Percentiles rank a stretch among this genome's conserved stretches.
Evolutionary conservation across 2,888 invertebrate species (phyloP).

Genomic region (Steinernema carpocapsae): DNA sequence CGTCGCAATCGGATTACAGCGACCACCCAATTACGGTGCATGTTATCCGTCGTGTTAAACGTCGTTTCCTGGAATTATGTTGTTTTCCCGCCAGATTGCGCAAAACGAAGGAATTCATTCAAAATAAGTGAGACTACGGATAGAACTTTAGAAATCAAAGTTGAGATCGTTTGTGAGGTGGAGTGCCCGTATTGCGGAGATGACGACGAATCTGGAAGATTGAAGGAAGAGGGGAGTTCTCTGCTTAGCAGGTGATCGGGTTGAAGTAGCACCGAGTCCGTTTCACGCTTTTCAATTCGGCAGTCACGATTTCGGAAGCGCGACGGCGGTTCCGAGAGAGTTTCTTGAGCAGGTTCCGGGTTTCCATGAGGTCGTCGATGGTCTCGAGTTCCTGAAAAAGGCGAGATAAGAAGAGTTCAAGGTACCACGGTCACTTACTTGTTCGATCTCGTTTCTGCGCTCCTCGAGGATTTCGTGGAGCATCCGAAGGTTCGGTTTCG

Average conservation of each 20-base stretch:
- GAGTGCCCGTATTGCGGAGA: conserved; percentile 27
- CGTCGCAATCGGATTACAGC: no score
- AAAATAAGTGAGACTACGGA: neutral
- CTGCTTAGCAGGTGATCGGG: neutral
- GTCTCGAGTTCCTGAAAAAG: neutral
- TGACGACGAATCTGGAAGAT: neutral
- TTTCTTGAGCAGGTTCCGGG: neutral
- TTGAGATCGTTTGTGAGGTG: conserved; percentile 12
- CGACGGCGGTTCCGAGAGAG: neutral
- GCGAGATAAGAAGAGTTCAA: no score
- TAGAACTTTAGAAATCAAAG: neutral
- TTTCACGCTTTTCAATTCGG: neutral
- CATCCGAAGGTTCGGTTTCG: conserved; percentile 1
- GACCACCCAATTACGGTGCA: no score
- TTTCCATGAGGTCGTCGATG: neutral
- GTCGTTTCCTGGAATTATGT: no score
- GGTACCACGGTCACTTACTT: neutral
- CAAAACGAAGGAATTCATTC: neutral
- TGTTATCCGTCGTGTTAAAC: no score
- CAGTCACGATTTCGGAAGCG: neutral
- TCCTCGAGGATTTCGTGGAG: conserved; percentile 8
- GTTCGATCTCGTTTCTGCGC: neutral
- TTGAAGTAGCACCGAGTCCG: conserved; percentile 14
- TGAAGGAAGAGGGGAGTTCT: neutral
- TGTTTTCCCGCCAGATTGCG: no score